These are phyloP conservation scores for Anoplophora glabripennis DNA, from an alignment of 1,140 invertebrate genomes.

Conservation along the genomic window DNA sequence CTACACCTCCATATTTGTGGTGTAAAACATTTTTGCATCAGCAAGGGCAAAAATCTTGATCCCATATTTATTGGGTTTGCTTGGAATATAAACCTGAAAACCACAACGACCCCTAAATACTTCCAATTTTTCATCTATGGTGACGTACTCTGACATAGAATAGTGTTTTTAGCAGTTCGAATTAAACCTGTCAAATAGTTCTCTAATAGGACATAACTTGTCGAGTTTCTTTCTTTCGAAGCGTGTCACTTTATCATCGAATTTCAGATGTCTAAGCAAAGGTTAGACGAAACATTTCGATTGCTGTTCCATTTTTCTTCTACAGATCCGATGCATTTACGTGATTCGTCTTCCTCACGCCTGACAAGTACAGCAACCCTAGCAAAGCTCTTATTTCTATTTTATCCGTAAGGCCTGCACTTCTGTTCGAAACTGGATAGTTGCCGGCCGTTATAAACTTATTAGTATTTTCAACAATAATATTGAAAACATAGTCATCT, in stretches of 20 bases:
- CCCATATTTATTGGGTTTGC: constrained; percentile 38
- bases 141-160: constrained; percentile 27
- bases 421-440: no score
- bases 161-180: constrained; percentile 24
- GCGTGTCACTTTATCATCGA: constrained; percentile 48
- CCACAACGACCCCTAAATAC: constrained; percentile 19
- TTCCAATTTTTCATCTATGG: constrained; percentile 21
- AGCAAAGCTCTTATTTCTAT: constrained; percentile 14
- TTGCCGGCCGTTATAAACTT: no score
- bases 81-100: constrained; percentile 21
- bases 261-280: constrained; percentile 51
- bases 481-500: no score
- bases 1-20: constrained; percentile 38
- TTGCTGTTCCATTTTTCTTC: constrained; percentile 44
- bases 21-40: constrained; percentile 36
- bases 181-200: constrained; percentile 27
- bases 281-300: constrained; percentile 46
- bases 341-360: neutral
- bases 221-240: constrained; percentile 33
- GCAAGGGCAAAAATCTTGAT: constrained; percentile 43
- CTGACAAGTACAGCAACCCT: constrained; percentile 17
- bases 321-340: constrained; percentile 32
- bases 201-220: constrained; percentile 18
- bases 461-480: no score
- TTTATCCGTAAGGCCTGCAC: constrained; percentile 4